Evolutionary conservation across 2,113 vertebrate species (phyloP).

Genomic region (Callithrix jacchus): DNA sequence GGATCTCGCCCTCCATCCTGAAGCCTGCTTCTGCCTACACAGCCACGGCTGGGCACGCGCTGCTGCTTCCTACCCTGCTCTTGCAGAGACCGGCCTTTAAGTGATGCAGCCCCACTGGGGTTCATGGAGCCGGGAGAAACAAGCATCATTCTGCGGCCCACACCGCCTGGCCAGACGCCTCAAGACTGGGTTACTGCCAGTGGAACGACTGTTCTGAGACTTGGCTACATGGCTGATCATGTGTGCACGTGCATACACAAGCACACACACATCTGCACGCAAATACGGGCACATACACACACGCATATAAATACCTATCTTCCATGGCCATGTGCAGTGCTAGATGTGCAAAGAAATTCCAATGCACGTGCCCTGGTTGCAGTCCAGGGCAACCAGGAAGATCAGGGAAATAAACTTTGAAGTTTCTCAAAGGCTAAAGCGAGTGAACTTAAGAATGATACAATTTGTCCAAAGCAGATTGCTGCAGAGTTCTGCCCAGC

Average conservation of each 20-base stretch:
- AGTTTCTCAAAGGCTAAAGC: not conserved
- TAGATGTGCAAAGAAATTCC: not conserved
- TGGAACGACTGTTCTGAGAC: not conserved
- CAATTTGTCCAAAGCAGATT: not conserved
- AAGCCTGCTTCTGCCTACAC: not conserved
- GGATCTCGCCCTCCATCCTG: not conserved
- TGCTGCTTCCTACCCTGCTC: too few species aligned
- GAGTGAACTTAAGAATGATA: not conserved
- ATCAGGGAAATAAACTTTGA: not conserved
- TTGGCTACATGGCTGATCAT: not conserved
- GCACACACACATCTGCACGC: too few species aligned
- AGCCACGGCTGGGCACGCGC: not conserved
- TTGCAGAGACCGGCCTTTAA: accelerated
- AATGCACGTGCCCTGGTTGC: too few species aligned
- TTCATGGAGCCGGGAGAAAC: not conserved
- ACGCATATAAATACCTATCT: not conserved
- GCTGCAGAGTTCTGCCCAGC: not conserved
- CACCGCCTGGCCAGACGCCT: not conserved
- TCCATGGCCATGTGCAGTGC: not conserved
- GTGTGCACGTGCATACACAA: too few species aligned
- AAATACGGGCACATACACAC: not conserved
- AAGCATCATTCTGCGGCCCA: not conserved
- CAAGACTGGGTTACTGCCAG: not conserved
- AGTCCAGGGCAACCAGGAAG: not conserved
- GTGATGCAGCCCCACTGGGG: not conserved